These are phyloP conservation scores for Tenodera sinensis DNA, from an alignment of 2,888 invertebrate species.

Conservation along the genomic window DNA sequence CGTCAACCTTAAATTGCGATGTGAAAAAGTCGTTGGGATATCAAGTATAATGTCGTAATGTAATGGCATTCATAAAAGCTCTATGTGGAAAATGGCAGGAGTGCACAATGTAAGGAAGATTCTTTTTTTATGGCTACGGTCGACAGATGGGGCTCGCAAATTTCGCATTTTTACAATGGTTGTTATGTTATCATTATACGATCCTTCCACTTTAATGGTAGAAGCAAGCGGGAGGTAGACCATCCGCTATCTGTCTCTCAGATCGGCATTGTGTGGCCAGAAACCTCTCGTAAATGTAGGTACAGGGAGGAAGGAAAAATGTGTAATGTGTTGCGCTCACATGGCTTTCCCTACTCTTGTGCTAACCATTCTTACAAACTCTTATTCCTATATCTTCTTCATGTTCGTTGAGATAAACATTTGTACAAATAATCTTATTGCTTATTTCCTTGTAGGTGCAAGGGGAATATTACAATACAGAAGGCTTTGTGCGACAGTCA, in stretches of 20 bases:
- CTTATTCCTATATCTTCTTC: too few species aligned
- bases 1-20: background rate
- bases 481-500: too few species aligned
- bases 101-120: background rate
- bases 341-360: too few species aligned
- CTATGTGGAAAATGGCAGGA: background rate
- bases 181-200: background rate
- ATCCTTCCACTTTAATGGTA: background rate
- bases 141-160: background rate
- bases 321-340: too few species aligned
- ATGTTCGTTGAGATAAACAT: too few species aligned
- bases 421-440: too few species aligned
- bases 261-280: background rate
- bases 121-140: background rate
- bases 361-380: too few species aligned
- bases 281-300: background rate
- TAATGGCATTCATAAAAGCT: background rate
- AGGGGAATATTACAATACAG: too few species aligned
- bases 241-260: background rate
- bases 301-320: too few species aligned
- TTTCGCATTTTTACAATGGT: background rate
- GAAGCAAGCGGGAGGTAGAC: background rate
- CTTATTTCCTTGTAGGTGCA: too few species aligned
- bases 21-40: background rate
- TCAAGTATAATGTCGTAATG: background rate